Percentiles rank a stretch among this genome's conserved stretches.
Conservation (phyloP, 2,888 invertebrate species). For the Hyppa rectilinea region DNA sequence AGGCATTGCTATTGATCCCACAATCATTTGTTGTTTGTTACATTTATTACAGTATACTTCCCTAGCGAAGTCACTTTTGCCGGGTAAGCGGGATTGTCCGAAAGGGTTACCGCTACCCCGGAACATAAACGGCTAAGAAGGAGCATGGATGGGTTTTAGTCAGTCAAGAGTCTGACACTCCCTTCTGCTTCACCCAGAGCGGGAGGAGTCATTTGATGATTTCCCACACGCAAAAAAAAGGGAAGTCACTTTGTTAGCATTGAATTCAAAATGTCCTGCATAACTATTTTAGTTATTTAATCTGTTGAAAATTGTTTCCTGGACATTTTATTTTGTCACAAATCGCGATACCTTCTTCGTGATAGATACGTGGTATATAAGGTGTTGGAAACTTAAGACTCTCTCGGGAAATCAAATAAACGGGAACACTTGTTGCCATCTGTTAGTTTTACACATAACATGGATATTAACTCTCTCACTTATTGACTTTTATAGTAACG, state of each 20-base stretch:
- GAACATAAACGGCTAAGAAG: too few relatives aligned
- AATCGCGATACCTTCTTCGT: conserved; percentile 13
- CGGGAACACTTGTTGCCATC: conserved; percentile 11
- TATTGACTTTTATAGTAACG: background rate
- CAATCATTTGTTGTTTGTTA: background rate
- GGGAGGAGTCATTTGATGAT: too few relatives aligned
- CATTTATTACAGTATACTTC: too few relatives aligned
- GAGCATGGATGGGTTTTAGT: too few relatives aligned
- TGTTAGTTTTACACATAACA: conserved; percentile 25
- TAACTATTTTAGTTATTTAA: background rate
- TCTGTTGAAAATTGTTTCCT: background rate
- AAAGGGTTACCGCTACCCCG: too few relatives aligned
- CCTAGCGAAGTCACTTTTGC: too few relatives aligned
- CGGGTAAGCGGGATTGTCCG: too few relatives aligned
- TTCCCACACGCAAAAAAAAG: too few relatives aligned
- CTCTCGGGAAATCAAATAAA: conserved; percentile 51
- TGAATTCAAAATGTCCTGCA: background rate
- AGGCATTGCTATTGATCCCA: background rate
- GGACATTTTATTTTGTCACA: background rate
- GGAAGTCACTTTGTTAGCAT: background rate
- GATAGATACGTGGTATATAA: conserved; percentile 22
- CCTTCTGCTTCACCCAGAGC: too few relatives aligned
- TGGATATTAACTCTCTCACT: conserved; percentile 9
- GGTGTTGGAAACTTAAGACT: conserved; percentile 16
- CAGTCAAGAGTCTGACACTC: too few relatives aligned